phyloP scores from a whole-genome alignment of 2,888 invertebrate species.

The Octodonta nipae region DNA sequence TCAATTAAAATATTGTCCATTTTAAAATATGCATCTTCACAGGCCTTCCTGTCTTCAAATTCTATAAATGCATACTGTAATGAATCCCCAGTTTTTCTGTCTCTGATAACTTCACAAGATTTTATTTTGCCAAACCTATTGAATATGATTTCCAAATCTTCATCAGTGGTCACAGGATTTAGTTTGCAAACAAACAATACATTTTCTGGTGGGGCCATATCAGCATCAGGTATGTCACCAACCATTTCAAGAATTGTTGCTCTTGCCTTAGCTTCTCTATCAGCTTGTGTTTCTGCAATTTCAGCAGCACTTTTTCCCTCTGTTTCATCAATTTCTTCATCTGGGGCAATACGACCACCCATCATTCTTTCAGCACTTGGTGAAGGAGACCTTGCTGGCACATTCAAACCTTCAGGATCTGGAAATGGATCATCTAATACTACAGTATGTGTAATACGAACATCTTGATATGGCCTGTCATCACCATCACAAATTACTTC shows the following conservation, averaged over 20 bases:
- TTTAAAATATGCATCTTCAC: slow-evolving; percentile 97
- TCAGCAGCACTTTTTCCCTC: slow-evolving; percentile 71
- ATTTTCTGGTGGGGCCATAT: slow-evolving; percentile 96
- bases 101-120: slow-evolving; percentile 91
- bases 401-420: slow-evolving; percentile 63
- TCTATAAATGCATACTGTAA: slow-evolving; percentile 98
- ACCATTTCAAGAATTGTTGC: slow-evolving; percentile 97
- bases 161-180: slow-evolving; percentile 94
- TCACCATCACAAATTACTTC: slow-evolving; percentile 84
- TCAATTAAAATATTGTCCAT: slow-evolving; percentile 99
- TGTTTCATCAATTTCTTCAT: slow-evolving; percentile 84
- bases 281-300: slow-evolving; percentile 73
- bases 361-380: slow-evolving; percentile 68
- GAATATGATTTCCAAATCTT: slow-evolving; percentile 94
- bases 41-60: slow-evolving; percentile 80
- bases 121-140: slow-evolving; percentile 88
- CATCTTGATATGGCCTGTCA: slow-evolving; percentile 85
- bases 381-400: slow-evolving; percentile 79
- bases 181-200: slow-evolving; percentile 97
- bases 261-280: slow-evolving; percentile 87
- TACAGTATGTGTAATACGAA: slow-evolving; percentile 91
- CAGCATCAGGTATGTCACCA: slow-evolving; percentile 92
- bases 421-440: slow-evolving; percentile 91
- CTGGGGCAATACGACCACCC: slow-evolving; percentile 78
- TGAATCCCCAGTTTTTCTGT: slow-evolving; percentile 83